phyloP scores from a whole-genome alignment of 2,888 invertebrate genomes.

The Nesidiocoris tenuis region DNA sequence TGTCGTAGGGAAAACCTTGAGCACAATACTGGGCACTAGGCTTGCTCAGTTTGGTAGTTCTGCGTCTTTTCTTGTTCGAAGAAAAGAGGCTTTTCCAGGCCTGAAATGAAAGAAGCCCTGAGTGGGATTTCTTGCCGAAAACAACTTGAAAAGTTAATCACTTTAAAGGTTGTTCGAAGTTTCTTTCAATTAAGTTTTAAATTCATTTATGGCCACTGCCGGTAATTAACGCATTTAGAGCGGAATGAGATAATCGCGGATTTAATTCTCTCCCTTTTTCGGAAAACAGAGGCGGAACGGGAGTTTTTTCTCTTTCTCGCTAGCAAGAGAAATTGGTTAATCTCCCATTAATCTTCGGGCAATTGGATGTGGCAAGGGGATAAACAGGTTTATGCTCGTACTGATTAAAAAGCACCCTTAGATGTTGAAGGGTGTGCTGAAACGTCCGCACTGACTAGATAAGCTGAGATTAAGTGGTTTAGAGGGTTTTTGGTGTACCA shows the following conservation, averaged over 20 bases:
- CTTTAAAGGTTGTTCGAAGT: slow-evolving; percentile 34
- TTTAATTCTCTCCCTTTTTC: slow-evolving; percentile 19
- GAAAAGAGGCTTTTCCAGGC: background rate
- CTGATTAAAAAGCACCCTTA: background rate
- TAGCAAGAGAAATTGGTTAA: background rate
- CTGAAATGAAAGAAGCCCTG: background rate
- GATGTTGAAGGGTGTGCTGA: too few species aligned
- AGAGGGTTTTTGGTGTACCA: too few species aligned
- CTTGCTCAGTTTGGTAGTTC: too few species aligned
- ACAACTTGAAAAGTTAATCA: slow-evolving; percentile 44
- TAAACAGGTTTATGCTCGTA: slow-evolving; percentile 12
- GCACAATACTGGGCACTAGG: too few species aligned
- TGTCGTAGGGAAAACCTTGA: slow-evolving; percentile 4
- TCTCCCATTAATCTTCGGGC: slow-evolving; percentile 21
- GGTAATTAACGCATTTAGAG: slow-evolving; percentile 42
- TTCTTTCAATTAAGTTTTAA: slow-evolving; percentile 42
- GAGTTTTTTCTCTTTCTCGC: background rate
- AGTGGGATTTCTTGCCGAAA: slow-evolving; percentile 13
- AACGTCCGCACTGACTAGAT: too few species aligned
- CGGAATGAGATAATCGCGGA: slow-evolving; percentile 36
- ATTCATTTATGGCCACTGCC: slow-evolving; percentile 27
- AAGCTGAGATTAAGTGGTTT: too few species aligned
- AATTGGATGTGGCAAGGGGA: slow-evolving; percentile 36
- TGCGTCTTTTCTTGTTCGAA: background rate
- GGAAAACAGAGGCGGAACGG: background rate